Evolutionary conservation across 2,888 invertebrate genomes (phyloP).

Genomic region (Frankliniella fusca): DNA sequence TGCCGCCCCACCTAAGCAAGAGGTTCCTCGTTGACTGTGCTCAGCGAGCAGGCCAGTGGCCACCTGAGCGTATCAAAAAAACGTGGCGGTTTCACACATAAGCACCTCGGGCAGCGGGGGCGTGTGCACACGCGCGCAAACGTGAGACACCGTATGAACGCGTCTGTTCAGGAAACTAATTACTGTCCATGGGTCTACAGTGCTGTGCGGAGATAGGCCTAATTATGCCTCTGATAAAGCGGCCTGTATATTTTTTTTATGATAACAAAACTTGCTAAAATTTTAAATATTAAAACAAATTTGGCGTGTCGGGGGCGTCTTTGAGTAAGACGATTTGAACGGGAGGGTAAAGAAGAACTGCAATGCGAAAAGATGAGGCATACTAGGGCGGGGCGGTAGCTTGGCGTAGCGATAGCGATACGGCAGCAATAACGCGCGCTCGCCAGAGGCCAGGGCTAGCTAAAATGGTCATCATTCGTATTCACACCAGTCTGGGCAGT

Average conservation of each 20-base stretch:
- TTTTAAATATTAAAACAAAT: too few species aligned
- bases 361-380: too few species aligned
- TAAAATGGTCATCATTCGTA: conserved; percentile 7
- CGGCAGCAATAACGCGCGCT: neutral
- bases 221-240: too few species aligned
- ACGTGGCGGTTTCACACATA: conserved; percentile 24
- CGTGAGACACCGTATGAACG: neutral
- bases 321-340: too few species aligned
- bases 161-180: conserved; percentile 13
- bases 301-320: too few species aligned
- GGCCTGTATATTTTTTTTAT: too few species aligned
- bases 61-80: conserved; percentile 25
- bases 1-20: too few species aligned
- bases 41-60: conserved; percentile 6
- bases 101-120: neutral
- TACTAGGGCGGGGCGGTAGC: too few species aligned
- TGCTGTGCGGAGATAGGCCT: too few species aligned
- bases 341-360: too few species aligned
- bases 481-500: neutral
- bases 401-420: too few species aligned
- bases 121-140: neutral
- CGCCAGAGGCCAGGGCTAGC: neutral
- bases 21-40: neutral
- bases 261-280: too few species aligned
- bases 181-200: neutral